Conservation (phyloP, 2,113 vertebrate genomes). For the Micronycteris hirsuta region DNA sequence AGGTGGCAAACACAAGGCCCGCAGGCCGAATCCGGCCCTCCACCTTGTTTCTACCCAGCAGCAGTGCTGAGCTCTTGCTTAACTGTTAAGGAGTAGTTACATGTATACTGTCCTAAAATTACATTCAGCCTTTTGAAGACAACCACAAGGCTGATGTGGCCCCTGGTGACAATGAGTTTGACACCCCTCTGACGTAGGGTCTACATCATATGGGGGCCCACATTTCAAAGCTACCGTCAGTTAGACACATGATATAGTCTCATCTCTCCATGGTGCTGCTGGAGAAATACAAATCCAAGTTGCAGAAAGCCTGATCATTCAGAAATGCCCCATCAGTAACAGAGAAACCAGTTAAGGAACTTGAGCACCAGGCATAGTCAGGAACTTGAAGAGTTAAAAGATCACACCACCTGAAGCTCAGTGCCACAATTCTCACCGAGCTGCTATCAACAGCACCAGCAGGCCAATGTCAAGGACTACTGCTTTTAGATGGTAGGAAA, state of each 20-base stretch:
- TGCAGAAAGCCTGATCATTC: background rate
- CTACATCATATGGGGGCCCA: background rate
- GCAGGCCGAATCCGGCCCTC: no score
- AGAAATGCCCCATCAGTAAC: background rate
- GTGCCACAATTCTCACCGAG: rapidly evolving
- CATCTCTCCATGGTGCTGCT: background rate
- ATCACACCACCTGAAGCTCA: background rate
- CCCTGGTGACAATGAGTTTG: no score
- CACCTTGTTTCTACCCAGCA: no score
- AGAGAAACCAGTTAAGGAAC: background rate
- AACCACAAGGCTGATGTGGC: no score
- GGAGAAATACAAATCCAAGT: background rate
- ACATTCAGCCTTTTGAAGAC: no score
- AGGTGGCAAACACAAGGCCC: no score
- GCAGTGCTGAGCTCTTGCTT: no score
- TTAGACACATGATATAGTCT: background rate
- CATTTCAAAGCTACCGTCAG: background rate
- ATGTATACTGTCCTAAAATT: no score
- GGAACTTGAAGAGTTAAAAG: background rate
- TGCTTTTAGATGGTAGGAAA: background rate
- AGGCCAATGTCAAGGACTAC: background rate
- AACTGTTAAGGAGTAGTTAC: no score
- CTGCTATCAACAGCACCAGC: rapidly evolving
- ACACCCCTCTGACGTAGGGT: background rate
- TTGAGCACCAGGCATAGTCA: background rate